Evolutionary conservation across 1,140 invertebrate species (phyloP).

Genomic region (Heliconius congener): DNA sequence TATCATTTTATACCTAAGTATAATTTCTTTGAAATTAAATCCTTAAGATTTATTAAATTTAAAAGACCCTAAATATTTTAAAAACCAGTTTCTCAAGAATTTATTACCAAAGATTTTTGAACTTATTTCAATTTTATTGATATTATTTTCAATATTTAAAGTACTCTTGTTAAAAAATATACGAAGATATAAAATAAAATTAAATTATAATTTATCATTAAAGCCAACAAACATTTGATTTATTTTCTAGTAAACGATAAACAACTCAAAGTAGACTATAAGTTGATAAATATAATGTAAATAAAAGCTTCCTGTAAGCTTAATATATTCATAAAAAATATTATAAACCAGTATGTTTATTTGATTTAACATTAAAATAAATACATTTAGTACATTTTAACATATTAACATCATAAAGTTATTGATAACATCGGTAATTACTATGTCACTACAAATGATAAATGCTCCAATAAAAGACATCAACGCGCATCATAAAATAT

Average conservation of each 20-base stretch:
- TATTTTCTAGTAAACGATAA: too few relatives aligned
- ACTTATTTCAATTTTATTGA: background rate
- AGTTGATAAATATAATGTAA: background rate
- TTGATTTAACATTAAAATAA: background rate
- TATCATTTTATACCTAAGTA: too few relatives aligned
- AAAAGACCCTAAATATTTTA: background rate
- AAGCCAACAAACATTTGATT: background rate
- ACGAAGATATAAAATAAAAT: background rate
- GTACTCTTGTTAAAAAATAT: background rate
- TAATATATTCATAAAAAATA: background rate
- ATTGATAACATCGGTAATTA: slow-evolving; percentile 11
- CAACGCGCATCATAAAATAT: slow-evolving; percentile 33
- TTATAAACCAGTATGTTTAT: background rate
- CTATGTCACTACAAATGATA: background rate
- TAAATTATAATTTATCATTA: background rate
- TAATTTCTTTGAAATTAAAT: background rate
- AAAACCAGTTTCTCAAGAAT: background rate
- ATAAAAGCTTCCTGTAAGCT: background rate
- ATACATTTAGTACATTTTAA: slow-evolving; percentile 9
- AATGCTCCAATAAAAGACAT: slow-evolving; percentile 36
- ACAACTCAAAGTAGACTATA: too few relatives aligned
- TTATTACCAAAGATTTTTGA: background rate
- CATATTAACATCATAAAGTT: background rate
- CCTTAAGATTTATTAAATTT: background rate
- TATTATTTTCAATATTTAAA: background rate